phyloP scores from a whole-genome alignment of 2,888 invertebrate species.

The Ormia ochracea region DNA sequence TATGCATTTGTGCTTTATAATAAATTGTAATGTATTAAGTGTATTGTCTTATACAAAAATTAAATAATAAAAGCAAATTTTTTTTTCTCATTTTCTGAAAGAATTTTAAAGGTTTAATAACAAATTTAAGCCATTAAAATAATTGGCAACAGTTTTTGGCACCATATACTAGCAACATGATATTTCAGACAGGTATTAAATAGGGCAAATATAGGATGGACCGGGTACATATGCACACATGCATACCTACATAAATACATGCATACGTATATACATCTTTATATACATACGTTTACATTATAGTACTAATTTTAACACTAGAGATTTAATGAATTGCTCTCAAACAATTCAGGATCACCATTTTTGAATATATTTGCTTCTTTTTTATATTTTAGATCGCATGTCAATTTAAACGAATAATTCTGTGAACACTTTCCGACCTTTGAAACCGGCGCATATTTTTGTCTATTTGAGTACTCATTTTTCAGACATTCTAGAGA shows the following conservation, averaged over 20 bases:
- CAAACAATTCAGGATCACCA: slow-evolving; percentile 41
- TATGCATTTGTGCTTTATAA: background rate
- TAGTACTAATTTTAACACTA: slow-evolving; percentile 36
- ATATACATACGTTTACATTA: background rate
- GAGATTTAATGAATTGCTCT: slow-evolving; percentile 23
- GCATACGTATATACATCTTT: background rate
- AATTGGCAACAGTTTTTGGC: slow-evolving; percentile 40
- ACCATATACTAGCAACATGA: slow-evolving; percentile 15
- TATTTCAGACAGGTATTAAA: background rate
- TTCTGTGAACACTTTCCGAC: slow-evolving; percentile 1
- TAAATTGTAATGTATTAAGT: background rate
- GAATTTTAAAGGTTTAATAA: slow-evolving; percentile 48
- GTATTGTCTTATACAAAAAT: background rate
- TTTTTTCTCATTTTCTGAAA: background rate
- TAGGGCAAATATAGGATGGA: background rate
- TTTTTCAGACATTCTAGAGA: background rate
- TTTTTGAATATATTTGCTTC: background rate
- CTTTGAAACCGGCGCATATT: background rate
- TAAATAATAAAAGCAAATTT: background rate
- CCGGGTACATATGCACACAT: background rate
- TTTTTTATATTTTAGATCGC: background rate
- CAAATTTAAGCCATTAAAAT: slow-evolving; percentile 42
- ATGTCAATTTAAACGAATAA: slow-evolving; percentile 4
- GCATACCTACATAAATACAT: background rate
- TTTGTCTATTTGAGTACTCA: too few species aligned